Conservation (phyloP, 2,113 vertebrate species). For the Triplophysa tibetana region DNA sequence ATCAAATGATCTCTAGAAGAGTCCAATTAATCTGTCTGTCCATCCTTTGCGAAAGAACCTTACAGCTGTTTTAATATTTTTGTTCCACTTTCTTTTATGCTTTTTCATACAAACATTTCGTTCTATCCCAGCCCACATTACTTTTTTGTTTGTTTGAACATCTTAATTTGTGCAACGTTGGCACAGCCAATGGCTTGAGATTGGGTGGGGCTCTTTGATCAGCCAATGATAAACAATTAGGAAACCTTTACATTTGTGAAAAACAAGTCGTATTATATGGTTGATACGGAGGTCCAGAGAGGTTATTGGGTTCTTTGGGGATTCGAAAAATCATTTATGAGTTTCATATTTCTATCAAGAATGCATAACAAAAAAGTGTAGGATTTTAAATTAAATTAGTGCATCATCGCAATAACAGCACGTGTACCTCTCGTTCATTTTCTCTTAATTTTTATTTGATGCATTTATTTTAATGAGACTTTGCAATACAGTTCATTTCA, state of each 20-base stretch:
- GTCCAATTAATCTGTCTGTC: constrained; percentile 24
- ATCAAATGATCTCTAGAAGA: constrained; percentile 59
- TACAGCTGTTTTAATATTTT: not conserved
- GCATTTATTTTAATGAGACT: constrained; percentile 76
- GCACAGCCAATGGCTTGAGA: too few species aligned
- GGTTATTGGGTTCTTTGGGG: not conserved
- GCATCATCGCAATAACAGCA: constrained; percentile 57
- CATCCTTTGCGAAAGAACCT: not conserved
- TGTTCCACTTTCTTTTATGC: not conserved
- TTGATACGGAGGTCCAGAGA: not conserved
- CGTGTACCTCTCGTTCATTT: constrained; percentile 63
- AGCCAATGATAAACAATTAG: not conserved
- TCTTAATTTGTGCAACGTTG: too few species aligned
- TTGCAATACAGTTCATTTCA: constrained; percentile 71
- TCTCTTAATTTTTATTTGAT: constrained; percentile 66
- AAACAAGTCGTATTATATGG: not conserved
- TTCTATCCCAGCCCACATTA: too few species aligned
- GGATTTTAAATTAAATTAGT: constrained; percentile 16
- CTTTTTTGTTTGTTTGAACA: not conserved
- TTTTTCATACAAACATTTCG: not conserved
- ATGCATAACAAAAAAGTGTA: constrained; percentile 6
- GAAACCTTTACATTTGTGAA: not conserved
- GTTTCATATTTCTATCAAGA: not conserved
- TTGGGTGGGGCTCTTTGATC: not conserved
- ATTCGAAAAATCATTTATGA: not conserved